Conservation (phyloP, 2,113 vertebrate species). For the Uria lomvia region DNA sequence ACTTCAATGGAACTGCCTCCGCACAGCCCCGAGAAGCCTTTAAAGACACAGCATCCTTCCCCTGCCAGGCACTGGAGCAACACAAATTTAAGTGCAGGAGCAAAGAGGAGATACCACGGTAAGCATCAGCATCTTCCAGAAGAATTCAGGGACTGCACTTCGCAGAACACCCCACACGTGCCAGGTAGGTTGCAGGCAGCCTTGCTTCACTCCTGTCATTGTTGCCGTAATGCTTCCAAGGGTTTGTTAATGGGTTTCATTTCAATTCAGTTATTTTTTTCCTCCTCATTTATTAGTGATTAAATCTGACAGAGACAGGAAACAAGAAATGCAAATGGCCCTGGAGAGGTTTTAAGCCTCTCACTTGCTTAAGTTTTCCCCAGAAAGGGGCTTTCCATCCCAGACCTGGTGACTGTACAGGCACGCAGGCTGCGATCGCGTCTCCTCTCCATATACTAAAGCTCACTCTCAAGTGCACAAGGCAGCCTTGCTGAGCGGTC, state of each 20-base stretch:
- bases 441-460: neutral
- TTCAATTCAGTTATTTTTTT: neutral
- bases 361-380: neutral
- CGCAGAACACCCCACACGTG: fast-evolving
- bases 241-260: neutral
- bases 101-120: neutral
- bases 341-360: neutral
- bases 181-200: neutral
- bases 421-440: neutral
- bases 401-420: fast-evolving
- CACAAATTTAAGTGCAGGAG: neutral
- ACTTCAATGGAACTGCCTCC: slow-evolving; percentile 74
- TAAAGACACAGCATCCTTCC: slow-evolving; percentile 67
- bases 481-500: neutral
- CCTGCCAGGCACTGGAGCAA: neutral
- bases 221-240: fast-evolving
- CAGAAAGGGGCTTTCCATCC: neutral
- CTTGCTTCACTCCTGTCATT: fast-evolving
- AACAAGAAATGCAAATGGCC: neutral
- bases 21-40: slow-evolving; percentile 56
- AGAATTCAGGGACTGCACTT: neutral
- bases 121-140: neutral
- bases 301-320: neutral
- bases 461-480: fast-evolving
- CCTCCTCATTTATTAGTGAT: neutral